Evolutionary conservation across 2,113 vertebrate species (phyloP).

Genomic region (Reinhardtius hippoglossoides): DNA sequence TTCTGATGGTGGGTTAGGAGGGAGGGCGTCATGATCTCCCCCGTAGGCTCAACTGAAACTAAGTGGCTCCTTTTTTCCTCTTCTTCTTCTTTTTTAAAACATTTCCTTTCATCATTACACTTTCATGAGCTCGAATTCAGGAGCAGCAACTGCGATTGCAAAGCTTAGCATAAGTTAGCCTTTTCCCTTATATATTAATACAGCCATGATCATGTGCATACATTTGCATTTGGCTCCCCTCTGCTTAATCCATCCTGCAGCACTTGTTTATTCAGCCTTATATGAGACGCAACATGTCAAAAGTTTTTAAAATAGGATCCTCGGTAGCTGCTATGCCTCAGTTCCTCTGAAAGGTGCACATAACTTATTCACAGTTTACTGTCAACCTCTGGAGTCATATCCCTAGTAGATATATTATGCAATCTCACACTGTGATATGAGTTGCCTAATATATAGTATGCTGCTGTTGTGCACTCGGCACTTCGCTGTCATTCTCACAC

Average conservation of each 20-base stretch:
- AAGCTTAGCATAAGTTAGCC: conserved; percentile 10
- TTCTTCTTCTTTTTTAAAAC: neutral
- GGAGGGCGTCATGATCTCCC: conserved; percentile 55
- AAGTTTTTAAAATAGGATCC: neutral
- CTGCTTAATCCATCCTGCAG: neutral
- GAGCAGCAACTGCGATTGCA: conserved; percentile 21
- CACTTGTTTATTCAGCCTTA: conserved; percentile 33
- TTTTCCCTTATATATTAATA: conserved; percentile 39
- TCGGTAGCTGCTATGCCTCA: conserved; percentile 2
- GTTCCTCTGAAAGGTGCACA: conserved; percentile 14
- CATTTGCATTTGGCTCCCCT: conserved; percentile 24
- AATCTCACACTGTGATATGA: conserved; percentile 15
- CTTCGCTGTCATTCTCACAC: neutral
- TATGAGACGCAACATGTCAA: conserved; percentile 5
- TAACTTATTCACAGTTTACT: conserved; percentile 33
- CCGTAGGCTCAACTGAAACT: conserved; percentile 30
- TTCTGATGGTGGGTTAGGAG: conserved; percentile 43
- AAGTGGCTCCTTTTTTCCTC: conserved; percentile 14
- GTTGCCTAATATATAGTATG: conserved; percentile 7
- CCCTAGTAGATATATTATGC: conserved; percentile 6
- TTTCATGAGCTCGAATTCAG: conserved; percentile 33
- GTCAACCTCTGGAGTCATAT: conserved; percentile 9
- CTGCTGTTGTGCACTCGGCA: neutral
- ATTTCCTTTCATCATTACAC: conserved; percentile 31
- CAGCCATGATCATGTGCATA: conserved; percentile 5